Percentiles rank a stretch among this genome's conserved stretches.
Evolutionary conservation across 2,888 invertebrate species (phyloP).

Genomic region (Marasmarcha lunaedactyla): DNA sequence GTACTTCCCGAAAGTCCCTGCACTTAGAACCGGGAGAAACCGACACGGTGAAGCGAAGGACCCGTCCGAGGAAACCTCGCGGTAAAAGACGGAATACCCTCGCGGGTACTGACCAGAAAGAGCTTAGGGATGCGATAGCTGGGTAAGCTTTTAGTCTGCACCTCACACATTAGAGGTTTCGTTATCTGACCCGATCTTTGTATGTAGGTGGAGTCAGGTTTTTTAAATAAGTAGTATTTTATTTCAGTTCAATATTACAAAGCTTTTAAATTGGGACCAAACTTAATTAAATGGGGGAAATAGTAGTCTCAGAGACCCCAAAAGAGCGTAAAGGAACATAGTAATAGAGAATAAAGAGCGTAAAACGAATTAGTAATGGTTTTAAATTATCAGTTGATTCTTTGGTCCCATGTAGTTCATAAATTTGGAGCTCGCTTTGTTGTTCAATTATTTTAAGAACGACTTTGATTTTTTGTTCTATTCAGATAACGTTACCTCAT

Average conservation of each 20-base stretch:
- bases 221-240: too few relatives aligned
- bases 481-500: constrained; percentile 49
- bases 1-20: constrained; percentile 85
- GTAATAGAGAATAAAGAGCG: too few relatives aligned
- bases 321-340: too few relatives aligned
- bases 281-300: too few relatives aligned
- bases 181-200: constrained; percentile 42
- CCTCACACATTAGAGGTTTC: constrained; percentile 43
- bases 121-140: constrained; percentile 86
- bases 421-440: too few relatives aligned
- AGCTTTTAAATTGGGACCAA: too few relatives aligned
- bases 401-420: too few relatives aligned
- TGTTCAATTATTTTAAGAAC: constrained; percentile 8
- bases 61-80: constrained; percentile 79
- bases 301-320: too few relatives aligned
- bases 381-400: too few relatives aligned
- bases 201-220: neutral
- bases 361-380: too few relatives aligned
- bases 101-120: constrained; percentile 90
- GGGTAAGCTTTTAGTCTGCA: constrained; percentile 78
- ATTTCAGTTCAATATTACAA: too few relatives aligned
- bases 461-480: neutral
- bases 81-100: constrained; percentile 91
- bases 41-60: constrained; percentile 76
- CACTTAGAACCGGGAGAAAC: constrained; percentile 67